These are phyloP conservation scores for Microtus ochrogaster DNA, from an alignment of 2,113 vertebrate species.

Conservation along the genomic window DNA sequence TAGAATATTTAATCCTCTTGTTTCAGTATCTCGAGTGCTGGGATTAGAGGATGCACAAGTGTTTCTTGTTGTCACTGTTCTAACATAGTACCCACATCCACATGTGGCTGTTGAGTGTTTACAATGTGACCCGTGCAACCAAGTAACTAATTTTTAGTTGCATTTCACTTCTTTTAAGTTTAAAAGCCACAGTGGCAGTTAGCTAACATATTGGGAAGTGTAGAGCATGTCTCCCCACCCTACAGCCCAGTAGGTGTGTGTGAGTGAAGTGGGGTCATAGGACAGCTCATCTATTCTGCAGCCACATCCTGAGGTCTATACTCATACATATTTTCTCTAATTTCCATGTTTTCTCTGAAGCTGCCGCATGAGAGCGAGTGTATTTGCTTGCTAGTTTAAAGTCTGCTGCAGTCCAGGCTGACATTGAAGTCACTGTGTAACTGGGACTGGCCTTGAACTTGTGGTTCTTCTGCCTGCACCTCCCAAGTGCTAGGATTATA, in stretches of 20 bases:
- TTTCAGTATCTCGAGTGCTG: background rate
- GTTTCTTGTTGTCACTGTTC: background rate
- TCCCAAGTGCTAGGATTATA: background rate
- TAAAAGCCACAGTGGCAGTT: background rate
- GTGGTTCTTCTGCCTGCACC: background rate
- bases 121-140: background rate
- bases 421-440: background rate
- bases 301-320: background rate
- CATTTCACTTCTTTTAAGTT: slow-evolving; percentile 21
- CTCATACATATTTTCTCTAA: background rate
- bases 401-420: background rate
- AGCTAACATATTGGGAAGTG: background rate
- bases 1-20: background rate
- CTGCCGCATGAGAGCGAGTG: background rate
- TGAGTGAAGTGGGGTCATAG: background rate
- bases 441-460: background rate
- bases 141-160: background rate
- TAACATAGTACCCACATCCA: background rate
- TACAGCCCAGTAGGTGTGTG: background rate
- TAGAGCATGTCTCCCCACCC: background rate
- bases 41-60: background rate
- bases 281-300: background rate
- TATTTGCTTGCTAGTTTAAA: background rate
- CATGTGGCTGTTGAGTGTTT: background rate
- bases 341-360: background rate